Evolutionary conservation across 2,797 vertebrate genomes (phyloP), one percentile per base, ranked within the genome.

Genomic region (Delichon dasypus): DNA sequence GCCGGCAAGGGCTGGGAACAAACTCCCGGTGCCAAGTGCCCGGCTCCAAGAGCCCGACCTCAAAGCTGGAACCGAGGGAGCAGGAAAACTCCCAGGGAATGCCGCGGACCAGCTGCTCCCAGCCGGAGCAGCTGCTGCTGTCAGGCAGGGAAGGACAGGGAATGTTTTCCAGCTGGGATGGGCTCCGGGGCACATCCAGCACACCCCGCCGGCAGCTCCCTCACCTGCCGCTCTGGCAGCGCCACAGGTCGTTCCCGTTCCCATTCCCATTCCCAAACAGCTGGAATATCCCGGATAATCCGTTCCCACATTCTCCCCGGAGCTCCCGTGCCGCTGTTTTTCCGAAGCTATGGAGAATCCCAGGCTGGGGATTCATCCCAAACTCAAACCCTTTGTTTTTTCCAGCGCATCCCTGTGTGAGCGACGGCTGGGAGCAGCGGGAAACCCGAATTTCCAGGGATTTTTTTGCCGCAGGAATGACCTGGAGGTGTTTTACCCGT

Each of bases 21-120:
- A 44, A 66, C 47, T 68, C 79, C 70, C 21, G 0, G 42, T 95
- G 96, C 95, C 96, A 95, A 95, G 87, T 16, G 45, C 21, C 0
- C 47, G 75, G 86, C 89, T 94, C 90, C 92, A 55, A 65, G 78
- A 53, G 26, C 92, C 51, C 38, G 1, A 89, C 84, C 78, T 93
- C 93, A 95, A 93, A 95, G 94, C 90, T 26, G 40, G 91, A 85
- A 82, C 16, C 16, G 8, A 92, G 92, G 65, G 65, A 88, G 82
- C 68, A 36, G 66, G 77, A 72, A 85, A 95, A 89, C 82, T 97
- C 95, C 95, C 93, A 95, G 94, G 93, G 73, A 60, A 93, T 54
- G 87, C 16, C 76, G 61, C 92, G 90, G 90, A 89, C 23, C 96
- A 97, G 96, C 95, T 96, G 96, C 90, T 65, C 40, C n/a, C 25